Percentiles rank a stretch among this genome's conserved stretches.
These are phyloP conservation scores for Microctenopoma steveboyesi DNA, from an alignment of 2,797 vertebrate genomes.

Conservation along the genomic window DNA sequence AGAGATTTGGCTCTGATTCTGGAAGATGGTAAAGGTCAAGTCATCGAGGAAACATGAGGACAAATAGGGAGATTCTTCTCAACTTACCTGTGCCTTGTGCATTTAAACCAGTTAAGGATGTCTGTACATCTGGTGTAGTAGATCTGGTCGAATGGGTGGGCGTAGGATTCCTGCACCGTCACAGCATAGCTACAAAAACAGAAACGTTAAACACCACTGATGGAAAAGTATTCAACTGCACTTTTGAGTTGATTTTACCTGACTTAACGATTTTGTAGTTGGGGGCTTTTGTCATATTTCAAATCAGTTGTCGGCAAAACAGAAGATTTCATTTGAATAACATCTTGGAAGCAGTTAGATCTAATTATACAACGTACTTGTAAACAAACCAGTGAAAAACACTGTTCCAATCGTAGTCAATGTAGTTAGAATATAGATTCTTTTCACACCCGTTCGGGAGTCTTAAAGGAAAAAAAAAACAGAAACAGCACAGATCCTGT, in stretches of 20 bases:
- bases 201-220: constrained; percentile 1
- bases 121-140: constrained; percentile 98
- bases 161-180: constrained; percentile 97
- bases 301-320: constrained; percentile 2
- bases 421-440: neutral
- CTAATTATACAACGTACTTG: neutral
- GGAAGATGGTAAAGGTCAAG: constrained; percentile 18
- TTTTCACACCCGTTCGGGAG: constrained; percentile 9
- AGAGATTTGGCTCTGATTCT: constrained; percentile 43
- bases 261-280: neutral
- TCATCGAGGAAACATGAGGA: constrained; percentile 15
- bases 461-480: constrained; percentile 9
- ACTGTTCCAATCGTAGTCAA: neutral
- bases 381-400: neutral
- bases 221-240: neutral
- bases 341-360: neutral
- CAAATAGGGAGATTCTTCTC: constrained; percentile 3
- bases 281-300: neutral
- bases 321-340: constrained; percentile 11
- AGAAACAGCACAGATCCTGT: constrained; percentile 13
- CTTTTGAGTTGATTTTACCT: neutral
- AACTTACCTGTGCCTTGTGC: constrained; percentile 94
- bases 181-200: constrained; percentile 90
- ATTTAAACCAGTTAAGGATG: constrained; percentile 99
- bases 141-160: constrained; percentile 98